These are phyloP conservation scores for Epistrophe grossulariae DNA, from an alignment of 2,888 invertebrate genomes.

Conservation along the genomic window DNA sequence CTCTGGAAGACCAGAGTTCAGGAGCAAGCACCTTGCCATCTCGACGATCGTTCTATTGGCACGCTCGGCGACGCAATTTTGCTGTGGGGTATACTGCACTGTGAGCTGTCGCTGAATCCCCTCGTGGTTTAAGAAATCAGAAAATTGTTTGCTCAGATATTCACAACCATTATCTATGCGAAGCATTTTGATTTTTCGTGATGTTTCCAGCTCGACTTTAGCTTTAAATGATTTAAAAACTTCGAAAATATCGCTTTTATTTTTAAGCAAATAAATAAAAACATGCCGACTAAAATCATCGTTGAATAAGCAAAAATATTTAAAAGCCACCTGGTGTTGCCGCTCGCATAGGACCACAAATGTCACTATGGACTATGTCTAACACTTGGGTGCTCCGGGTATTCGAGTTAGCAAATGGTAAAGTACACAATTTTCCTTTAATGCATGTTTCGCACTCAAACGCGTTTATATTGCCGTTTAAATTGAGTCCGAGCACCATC, in stretches of 20 bases:
- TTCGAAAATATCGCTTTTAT: neutral
- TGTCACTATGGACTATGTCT: neutral
- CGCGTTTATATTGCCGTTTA: neutral
- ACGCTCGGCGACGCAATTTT: slow-evolving; percentile 7
- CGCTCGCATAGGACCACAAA: neutral
- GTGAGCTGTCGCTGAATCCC: neutral
- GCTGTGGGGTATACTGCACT: neutral
- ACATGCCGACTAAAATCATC: neutral
- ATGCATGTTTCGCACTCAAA: slow-evolving; percentile 33
- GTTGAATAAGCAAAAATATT: no score
- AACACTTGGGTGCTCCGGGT: neutral
- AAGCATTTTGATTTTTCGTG: neutral
- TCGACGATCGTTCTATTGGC: neutral
- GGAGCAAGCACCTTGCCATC: slow-evolving; percentile 5
- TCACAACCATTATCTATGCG: neutral
- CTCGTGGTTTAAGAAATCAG: no score
- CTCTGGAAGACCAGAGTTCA: neutral
- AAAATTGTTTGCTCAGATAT: neutral
- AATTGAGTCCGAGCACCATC: slow-evolving; percentile 18
- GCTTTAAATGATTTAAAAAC: neutral
- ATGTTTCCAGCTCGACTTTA: neutral
- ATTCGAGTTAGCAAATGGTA: slow-evolving; percentile 3
- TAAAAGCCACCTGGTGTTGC: no score
- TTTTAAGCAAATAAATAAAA: neutral
- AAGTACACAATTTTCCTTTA: slow-evolving; percentile 36